Conservation (phyloP, 2,888 invertebrate species). For the Limnephilus marmoratus region DNA sequence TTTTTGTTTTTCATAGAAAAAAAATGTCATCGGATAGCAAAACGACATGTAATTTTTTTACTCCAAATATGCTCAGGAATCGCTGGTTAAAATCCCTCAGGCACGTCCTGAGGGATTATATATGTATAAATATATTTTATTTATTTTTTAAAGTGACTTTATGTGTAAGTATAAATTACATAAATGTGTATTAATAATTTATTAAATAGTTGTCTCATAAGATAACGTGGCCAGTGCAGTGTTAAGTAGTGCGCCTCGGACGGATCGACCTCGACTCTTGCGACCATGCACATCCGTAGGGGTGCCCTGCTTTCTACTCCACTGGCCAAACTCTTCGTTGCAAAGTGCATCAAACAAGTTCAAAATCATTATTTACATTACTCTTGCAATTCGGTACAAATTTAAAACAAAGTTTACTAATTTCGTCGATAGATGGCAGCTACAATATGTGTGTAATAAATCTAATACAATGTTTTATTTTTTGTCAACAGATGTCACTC, state of each 20-base stretch:
- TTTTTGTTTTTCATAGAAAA: too few species aligned
- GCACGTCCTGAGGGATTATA: too few species aligned
- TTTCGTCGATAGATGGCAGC: background rate
- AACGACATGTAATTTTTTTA: too few species aligned
- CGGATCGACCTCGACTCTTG: constrained; percentile 12
- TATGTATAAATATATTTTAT: too few species aligned
- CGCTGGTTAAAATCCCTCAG: too few species aligned
- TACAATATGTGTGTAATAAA: background rate
- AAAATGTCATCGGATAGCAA: too few species aligned
- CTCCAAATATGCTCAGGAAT: too few species aligned
- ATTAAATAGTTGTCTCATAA: background rate
- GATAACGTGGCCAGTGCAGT: constrained; percentile 5
- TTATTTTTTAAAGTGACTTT: too few species aligned
- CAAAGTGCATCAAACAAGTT: background rate
- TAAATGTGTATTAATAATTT: too few species aligned
- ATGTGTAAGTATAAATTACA: too few species aligned
- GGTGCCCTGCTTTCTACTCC: constrained; percentile 44
- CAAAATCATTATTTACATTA: background rate
- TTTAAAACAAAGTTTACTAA: background rate
- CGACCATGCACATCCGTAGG: constrained; percentile 16
- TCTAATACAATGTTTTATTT: background rate
- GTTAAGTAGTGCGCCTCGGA: constrained; percentile 57
- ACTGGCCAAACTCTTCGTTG: background rate
- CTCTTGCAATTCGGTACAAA: background rate
- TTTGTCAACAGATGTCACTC: background rate